phyloP scores from a whole-genome alignment of 1,140 invertebrate genomes.

The Fopius arisanus region DNA sequence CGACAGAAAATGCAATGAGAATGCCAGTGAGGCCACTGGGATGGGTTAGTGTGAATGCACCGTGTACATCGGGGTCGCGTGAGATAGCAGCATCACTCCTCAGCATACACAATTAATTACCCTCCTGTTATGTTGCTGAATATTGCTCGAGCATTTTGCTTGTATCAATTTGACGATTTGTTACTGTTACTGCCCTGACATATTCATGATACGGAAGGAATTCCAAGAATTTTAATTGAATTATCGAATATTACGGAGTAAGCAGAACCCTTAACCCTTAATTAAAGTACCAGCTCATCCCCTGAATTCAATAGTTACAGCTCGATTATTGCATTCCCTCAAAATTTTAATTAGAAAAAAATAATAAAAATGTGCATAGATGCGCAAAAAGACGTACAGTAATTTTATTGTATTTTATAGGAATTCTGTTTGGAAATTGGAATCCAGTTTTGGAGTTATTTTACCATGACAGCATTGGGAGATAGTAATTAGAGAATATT shows the following conservation, averaged over 20 bases:
- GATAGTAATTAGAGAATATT: too few species aligned
- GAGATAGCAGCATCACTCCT: constrained; percentile 58
- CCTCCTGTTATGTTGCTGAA: constrained; percentile 50
- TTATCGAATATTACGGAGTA: not conserved
- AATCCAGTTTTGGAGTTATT: too few species aligned
- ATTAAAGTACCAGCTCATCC: too few species aligned
- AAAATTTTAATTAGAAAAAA: too few species aligned
- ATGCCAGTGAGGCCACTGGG: not conserved
- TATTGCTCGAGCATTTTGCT: constrained; percentile 47
- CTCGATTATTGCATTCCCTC: too few species aligned
- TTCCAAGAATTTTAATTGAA: constrained; percentile 8
- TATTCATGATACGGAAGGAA: not conserved
- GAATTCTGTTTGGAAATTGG: too few species aligned
- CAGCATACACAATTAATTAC: constrained; percentile 59
- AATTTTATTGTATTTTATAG: too few species aligned
- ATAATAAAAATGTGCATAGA: too few species aligned
- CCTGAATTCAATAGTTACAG: too few species aligned
- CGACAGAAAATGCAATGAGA: constrained; percentile 27
- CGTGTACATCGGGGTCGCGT: constrained; percentile 45
- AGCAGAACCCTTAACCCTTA: too few species aligned
- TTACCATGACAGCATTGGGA: too few species aligned
- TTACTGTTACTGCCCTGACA: constrained; percentile 25
- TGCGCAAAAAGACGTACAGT: too few species aligned
- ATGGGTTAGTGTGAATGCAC: not conserved
- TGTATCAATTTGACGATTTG: constrained; percentile 47